Percentiles rank a stretch among this genome's conserved stretches.
Conservation (phyloP, 1,140 invertebrate species). For the Lanistes nyassanus region DNA sequence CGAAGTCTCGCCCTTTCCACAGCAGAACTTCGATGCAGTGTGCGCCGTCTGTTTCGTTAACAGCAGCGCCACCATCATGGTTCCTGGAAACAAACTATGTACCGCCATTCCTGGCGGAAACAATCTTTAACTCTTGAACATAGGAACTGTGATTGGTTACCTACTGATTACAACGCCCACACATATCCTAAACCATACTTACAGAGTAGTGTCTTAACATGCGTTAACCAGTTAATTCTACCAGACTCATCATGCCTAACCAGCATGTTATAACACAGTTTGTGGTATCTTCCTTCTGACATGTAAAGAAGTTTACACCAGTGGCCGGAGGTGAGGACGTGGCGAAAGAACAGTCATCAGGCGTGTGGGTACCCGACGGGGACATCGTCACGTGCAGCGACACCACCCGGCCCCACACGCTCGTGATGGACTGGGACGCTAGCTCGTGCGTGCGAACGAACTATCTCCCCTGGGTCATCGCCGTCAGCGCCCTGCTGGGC, state of each 20-base stretch:
- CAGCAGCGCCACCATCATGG: constrained; percentile 33
- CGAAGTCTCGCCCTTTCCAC: not conserved
- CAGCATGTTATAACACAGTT: no score
- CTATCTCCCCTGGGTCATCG: constrained; percentile 20
- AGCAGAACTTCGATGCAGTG: not conserved
- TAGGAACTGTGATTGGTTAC: no score
- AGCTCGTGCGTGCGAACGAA: not conserved
- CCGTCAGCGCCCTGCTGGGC: not conserved
- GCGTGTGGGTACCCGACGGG: not conserved
- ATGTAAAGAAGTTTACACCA: no score
- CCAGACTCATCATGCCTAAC: no score
- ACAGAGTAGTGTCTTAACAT: no score
- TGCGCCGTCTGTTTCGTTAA: constrained; percentile 1
- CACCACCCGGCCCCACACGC: not conserved
- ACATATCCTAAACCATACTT: no score
- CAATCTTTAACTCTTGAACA: no score
- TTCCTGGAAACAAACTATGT: constrained; percentile 42
- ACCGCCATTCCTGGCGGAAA: no score
- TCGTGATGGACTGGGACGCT: constrained; percentile 11
- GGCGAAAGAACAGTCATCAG: not conserved
- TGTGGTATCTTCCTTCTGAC: no score
- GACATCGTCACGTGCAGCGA: not conserved
- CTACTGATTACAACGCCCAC: no score
- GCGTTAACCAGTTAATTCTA: no score
- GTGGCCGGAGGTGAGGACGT: not conserved